Conservation (phyloP, 2,797 vertebrate genomes). For the Sebastes matsubarae region DNA sequence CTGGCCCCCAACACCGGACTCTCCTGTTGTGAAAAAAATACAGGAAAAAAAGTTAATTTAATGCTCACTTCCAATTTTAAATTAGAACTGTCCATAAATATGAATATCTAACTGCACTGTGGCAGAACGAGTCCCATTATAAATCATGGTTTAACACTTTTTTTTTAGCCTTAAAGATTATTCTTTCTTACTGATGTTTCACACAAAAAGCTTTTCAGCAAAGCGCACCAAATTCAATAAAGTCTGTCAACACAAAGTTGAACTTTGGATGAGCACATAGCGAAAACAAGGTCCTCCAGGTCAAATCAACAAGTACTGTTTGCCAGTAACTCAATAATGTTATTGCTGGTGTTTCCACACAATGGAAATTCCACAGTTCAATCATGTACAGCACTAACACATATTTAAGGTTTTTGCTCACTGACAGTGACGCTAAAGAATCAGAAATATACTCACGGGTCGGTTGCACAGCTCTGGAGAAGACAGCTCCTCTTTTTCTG, state of each 20-base stretch:
- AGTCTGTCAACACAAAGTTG: slow-evolving; percentile 60
- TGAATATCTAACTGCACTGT: background rate
- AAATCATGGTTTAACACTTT: background rate
- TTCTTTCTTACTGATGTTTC: slow-evolving; percentile 11
- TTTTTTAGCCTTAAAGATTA: background rate
- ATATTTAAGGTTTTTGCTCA: background rate
- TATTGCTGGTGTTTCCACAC: background rate
- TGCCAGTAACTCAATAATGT: slow-evolving; percentile 33
- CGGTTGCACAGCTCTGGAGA: slow-evolving; percentile 92
- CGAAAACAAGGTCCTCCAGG: slow-evolving; percentile 20
- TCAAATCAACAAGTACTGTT: slow-evolving; percentile 61
- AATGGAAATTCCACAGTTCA: background rate
- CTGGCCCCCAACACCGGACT: slow-evolving; percentile 92
- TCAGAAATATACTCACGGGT: slow-evolving; percentile 85
- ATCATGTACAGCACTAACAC: background rate
- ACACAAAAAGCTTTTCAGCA: slow-evolving; percentile 16
- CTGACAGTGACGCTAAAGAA: background rate
- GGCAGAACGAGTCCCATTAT: background rate
- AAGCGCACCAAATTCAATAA: slow-evolving; percentile 41
- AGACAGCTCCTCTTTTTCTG: slow-evolving; percentile 88
- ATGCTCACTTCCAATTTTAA: background rate
- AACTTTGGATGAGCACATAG: slow-evolving; percentile 70
- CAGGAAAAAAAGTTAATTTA: background rate
- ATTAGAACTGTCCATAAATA: background rate
- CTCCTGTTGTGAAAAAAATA: slow-evolving; percentile 78